Conservation (phyloP, 1,140 invertebrate species). For the Leptopilina boulardi region DNA sequence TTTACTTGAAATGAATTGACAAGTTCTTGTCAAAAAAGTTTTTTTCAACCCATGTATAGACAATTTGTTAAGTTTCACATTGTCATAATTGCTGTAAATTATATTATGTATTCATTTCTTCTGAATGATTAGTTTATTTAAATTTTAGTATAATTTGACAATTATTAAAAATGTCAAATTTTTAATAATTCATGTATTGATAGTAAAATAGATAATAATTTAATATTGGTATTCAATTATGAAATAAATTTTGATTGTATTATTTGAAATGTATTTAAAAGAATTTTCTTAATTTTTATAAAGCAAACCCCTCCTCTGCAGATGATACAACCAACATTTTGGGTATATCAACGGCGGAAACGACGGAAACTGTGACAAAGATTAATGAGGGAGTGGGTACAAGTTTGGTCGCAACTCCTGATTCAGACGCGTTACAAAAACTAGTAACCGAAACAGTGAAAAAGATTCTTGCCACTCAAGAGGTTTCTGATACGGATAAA, state of each 20-base stretch:
- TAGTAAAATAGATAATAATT: too few species aligned
- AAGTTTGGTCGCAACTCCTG: conserved; percentile 37
- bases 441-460: conserved; percentile 76
- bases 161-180: too few species aligned
- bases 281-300: background rate
- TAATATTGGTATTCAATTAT: too few species aligned
- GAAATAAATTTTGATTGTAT: background rate
- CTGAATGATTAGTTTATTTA: too few species aligned
- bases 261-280: background rate
- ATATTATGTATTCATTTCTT: too few species aligned
- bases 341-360: conserved; percentile 35
- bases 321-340: conserved; percentile 53
- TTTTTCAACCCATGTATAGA: too few species aligned
- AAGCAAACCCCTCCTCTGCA: conserved; percentile 29
- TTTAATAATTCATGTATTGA: too few species aligned
- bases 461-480: conserved; percentile 72
- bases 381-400: conserved; percentile 41
- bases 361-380: conserved; percentile 44
- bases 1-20: background rate
- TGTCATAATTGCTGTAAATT: too few species aligned
- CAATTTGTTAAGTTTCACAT: too few species aligned
- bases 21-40: too few species aligned
- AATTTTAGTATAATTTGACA: too few species aligned
- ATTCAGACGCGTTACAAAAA: conserved; percentile 69
- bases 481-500: conserved; percentile 64